phyloP scores from a whole-genome alignment of 2,888 invertebrate genomes.

The Oligia latruncula region DNA sequence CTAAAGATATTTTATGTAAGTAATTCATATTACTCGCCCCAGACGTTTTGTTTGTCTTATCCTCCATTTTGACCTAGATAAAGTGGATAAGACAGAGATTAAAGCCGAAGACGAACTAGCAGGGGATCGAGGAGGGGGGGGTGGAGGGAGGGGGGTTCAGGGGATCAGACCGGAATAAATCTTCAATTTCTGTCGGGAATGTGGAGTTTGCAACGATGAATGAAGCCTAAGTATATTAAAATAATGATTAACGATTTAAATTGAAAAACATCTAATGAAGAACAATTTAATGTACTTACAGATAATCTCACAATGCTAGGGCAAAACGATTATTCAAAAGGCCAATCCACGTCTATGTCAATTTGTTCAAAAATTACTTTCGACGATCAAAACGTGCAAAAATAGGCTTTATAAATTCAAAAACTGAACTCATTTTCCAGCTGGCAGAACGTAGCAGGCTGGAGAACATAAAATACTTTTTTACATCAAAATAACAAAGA shows the following conservation, averaged over 20 bases:
- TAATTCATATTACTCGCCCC: neutral
- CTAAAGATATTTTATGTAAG: neutral
- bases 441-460: conserved; percentile 30
- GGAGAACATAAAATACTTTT: conserved; percentile 60
- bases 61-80: neutral
- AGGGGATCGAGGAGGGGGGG: too few species aligned
- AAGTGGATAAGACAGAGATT: too few species aligned
- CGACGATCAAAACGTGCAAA: neutral
- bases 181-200: neutral
- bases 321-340: conserved; percentile 34
- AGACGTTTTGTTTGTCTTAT: neutral
- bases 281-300: conserved; percentile 2
- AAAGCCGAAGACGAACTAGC: too few species aligned
- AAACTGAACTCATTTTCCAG: conserved; percentile 25
- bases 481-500: conserved; percentile 59
- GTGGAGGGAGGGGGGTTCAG: too few species aligned
- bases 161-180: too few species aligned
- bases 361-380: conserved; percentile 49
- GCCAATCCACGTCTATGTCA: conserved; percentile 30
- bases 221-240: too few species aligned
- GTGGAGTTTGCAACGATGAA: neutral
- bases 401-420: conserved; percentile 3
- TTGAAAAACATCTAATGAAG: conserved; percentile 9
- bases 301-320: conserved; percentile 5
- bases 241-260: conserved; percentile 1